Base-by-base conservation (phyloP, 1,140 invertebrate species). In the Eupeodes corollae region DNA sequence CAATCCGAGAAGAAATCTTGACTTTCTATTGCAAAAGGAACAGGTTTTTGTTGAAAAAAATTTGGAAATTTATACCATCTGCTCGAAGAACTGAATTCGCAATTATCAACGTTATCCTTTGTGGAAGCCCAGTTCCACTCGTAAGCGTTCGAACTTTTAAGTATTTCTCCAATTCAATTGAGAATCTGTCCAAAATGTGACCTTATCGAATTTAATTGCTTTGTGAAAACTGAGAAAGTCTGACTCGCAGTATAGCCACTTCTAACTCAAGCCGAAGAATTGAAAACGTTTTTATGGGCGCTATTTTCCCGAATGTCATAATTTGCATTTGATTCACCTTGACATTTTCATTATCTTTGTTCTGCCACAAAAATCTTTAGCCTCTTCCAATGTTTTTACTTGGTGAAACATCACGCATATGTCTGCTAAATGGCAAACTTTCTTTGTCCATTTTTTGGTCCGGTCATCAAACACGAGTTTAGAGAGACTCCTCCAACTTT, bases 391-490 rank as follows among this genome's bases (percentile, higher is more conserved):
- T 6, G 9, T 31, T 31, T 44, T 44, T 3, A 67, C 42, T 15
- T 48, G 55, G 0, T 68, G 35, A 19, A 69, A 70, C 67, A 69
- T 70, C 8, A 69, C 67, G 10, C 41, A 11, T 2, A 68, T 66
- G 46, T 64, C 56, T 10, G 46, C 51, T 13, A 16, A 44, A 12
- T 61, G 48, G 1, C 55, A 61, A 3, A 60, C 42, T 9, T 13
- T 11, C 9, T 15, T 18, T 16, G 19, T 16, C 3, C 46, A 37
- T 32, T 57, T 6, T 42, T 15, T 18, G 40, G 40, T 14, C 40
- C 40, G 0, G 48, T 46, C 35, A 54, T 16, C 26, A 57, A 48
- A 18, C 31, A 21, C 42, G 55, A 55, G 41, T 61, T 67, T 9
- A 61, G 37, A 13, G 38, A 52, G 0, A 47, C 18, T 11, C 54